Base-by-base conservation (phyloP, 2,888 invertebrate genomes). In the Odontomyia ornata region DNA sequence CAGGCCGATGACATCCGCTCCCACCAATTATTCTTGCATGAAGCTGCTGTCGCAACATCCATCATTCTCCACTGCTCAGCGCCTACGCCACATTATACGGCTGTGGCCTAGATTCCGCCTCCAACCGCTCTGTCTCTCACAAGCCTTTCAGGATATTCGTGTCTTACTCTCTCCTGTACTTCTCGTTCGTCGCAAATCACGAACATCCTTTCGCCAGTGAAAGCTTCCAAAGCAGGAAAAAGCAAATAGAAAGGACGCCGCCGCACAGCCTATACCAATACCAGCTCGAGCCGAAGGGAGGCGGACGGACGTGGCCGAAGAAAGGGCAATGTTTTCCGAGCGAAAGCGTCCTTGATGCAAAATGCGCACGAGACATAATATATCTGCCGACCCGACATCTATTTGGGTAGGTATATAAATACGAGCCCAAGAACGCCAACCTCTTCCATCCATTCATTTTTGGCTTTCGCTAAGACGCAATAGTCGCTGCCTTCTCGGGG, bases 291-390 rank as follows among this genome's bases (percentile, higher is more conserved):
- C 71, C 2, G 21, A 56, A 72, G 57, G 21, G 72, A 57, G 28
- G 7, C 52, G 30, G 28, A 57, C n/a, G 9, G 30, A 23, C 15
- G 18, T 21, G 7, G 47, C 46, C 69, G 25, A 47, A 13, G 47
- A 60, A 28, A 60, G 73, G 73, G 52, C 73, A 36, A 73, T 72
- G 57, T 46, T 52, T 72, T 56, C 72, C 18, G 11, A 36, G 60
- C 57, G 43, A 73, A 73, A 73, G 73, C 73, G 73, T 73, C 73
- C 73, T 73, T 73, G 73, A 73, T 73, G 73, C 60, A 73, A 36
- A 73, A 73, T 11, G 25, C 73, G 73, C 73, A 73, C 73, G 73
- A 73, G 73, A 73, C 73, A 57, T 73, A 36, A 36, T 36, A 25
- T 57, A 73, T 73, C 73, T 57, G 73, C 73, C 73, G 73, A 73